A percentile compares a stretch with the other conserved stretches of the same genome.
These are phyloP conservation scores for Hemibagrus guttatus DNA, from an alignment of 2,797 vertebrate species.

Conservation along the genomic window DNA sequence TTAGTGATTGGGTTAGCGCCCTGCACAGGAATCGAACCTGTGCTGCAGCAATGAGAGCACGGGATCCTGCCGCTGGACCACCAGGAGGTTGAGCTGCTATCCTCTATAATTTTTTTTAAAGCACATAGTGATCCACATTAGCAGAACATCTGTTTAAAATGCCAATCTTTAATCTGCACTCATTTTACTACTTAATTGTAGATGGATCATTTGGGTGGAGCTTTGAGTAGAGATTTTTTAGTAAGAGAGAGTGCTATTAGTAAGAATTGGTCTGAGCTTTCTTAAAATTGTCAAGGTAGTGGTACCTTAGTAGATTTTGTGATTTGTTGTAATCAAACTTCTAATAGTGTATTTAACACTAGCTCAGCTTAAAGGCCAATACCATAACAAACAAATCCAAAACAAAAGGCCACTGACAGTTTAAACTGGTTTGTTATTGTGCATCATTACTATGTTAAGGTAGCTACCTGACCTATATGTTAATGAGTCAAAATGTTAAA, in stretches of 20 bases:
- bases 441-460: neutral
- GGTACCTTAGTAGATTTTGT: neutral
- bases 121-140: neutral
- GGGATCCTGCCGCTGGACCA: too few species aligned
- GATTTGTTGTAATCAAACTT: neutral
- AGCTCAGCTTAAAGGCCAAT: neutral
- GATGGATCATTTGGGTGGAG: neutral
- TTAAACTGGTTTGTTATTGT: neutral
- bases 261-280: neutral
- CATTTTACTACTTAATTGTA: neutral
- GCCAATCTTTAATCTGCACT: neutral
- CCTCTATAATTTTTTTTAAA: too few species aligned
- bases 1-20: too few species aligned
- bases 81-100: too few species aligned
- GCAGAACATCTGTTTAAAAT: too few species aligned
- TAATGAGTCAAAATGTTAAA: too few species aligned
- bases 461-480: too few species aligned
- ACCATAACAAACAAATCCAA: neutral
- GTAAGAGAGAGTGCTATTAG: neutral
- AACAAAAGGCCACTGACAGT: neutral
- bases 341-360: neutral
- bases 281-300: neutral
- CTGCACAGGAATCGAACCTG: too few species aligned
- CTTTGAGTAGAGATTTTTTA: neutral
- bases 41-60: too few species aligned